phyloP scores from a whole-genome alignment of 2,888 invertebrate species.

The Leucophenga maculata region DNA sequence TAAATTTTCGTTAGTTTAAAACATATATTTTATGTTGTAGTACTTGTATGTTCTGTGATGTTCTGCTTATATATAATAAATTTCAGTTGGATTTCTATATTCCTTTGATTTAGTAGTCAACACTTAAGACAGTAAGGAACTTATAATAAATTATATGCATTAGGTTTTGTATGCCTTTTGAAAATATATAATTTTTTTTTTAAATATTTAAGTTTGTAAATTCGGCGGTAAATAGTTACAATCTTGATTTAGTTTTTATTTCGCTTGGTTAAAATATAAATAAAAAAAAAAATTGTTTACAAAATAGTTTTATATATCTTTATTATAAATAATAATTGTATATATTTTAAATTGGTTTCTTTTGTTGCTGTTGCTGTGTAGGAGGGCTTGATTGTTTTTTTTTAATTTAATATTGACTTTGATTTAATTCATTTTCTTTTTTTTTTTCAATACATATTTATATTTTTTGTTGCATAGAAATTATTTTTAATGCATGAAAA shows the following conservation, averaged over 20 bases:
- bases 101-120: conserved; percentile 2
- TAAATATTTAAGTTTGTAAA: conserved; percentile 24
- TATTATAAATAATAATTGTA: conserved; percentile 37
- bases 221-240: conserved; percentile 44
- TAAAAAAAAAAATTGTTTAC: too few relatives aligned
- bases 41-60: background rate
- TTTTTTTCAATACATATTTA: conserved; percentile 29
- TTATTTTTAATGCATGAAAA: conserved; percentile 27
- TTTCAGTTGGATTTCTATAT: background rate
- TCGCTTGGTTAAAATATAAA: background rate
- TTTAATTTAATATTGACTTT: too few relatives aligned
- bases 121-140: conserved; percentile 15
- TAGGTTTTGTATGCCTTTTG: too few relatives aligned
- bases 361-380: conserved; percentile 41
- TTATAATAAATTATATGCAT: background rate
- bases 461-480: conserved; percentile 25
- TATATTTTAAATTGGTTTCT: conserved; percentile 35
- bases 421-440: conserved; percentile 26
- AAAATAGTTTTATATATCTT: conserved; percentile 27
- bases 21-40: conserved; percentile 21
- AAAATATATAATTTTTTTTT: conserved; percentile 25
- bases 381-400: conserved; percentile 55
- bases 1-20: conserved; percentile 23
- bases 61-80: too few relatives aligned
- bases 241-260: conserved; percentile 5